Evolutionary conservation across 2,797 vertebrate species (phyloP), one percentile per base, ranked within the genome.

Genomic region (Sebastes hubbsi): DNA sequence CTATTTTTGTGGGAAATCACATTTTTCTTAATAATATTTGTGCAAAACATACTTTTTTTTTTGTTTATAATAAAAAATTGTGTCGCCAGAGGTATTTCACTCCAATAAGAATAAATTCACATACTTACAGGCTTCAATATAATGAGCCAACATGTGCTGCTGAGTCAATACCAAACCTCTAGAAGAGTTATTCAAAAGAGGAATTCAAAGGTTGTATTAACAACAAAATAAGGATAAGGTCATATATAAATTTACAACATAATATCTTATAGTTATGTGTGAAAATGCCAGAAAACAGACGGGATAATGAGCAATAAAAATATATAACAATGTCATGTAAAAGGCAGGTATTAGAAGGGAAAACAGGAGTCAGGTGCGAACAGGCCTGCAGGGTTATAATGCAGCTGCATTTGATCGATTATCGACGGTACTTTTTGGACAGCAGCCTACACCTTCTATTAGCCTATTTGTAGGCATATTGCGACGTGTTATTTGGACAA

Each of bases 331-430:
- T 29, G 4, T 13, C 20, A 29, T 32, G 3, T 75, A 27, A 72
- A 69, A 82, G 24, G 32, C 59, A 38, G 29, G 16, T 34, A 69
- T 38, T 36, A 62, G 20, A 49, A 16, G 24, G 5, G 16, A 14
- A 58, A 34, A 59, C 30, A 56, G 38, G 12, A 32, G 59, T 72
- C 78, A 69, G 74, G 54, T 30, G 72, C 61, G 63, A 16, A 46
- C 34, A n/a, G 65, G 72, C 22, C 62, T 36, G 69, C 3, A 22
- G 69, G 14, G 46, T 20, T 64, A 42, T 42, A 2, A 27, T 38
- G 72, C 79, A 71, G 76, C 82, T 81, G 86, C 42, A 29, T 30
- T 58, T 38, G 29, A 36, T 42, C 9, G n/a, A 38, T 5, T 13
- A 61, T 42, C 69, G 22, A 75, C 76, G 49, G 4, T 18, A 20